Conservation (phyloP, 1,140 invertebrate species). For the Sitobion miscanthi region DNA sequence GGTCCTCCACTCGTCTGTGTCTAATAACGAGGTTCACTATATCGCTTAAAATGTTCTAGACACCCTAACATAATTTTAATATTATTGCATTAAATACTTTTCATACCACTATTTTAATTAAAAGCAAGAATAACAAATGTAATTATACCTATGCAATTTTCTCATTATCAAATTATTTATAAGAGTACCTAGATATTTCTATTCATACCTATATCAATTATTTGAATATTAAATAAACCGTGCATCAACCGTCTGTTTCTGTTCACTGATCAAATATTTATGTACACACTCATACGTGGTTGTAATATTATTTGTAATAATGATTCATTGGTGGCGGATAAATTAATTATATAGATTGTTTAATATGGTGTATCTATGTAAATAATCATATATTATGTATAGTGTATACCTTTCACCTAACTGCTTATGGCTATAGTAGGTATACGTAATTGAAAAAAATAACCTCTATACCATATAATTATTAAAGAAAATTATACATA, state of each 20-base stretch:
- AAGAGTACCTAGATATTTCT: background rate
- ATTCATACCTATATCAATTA: background rate
- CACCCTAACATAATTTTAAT: too few species aligned
- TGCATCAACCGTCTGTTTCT: background rate
- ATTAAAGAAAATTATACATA: background rate
- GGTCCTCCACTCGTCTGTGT: background rate
- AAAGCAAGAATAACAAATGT: background rate
- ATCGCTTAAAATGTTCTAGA: background rate
- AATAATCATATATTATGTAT: conserved; percentile 14
- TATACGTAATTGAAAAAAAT: conserved; percentile 1
- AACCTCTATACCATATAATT: background rate
- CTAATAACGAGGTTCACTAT: background rate
- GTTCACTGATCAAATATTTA: background rate
- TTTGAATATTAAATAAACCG: background rate
- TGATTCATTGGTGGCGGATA: background rate
- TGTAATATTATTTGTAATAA: background rate
- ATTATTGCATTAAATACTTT: background rate
- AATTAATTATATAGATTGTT: conserved; percentile 24
- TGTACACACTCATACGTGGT: background rate
- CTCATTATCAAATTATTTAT: background rate
- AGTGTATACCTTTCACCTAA: background rate
- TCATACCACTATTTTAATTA: background rate
- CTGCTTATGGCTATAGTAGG: background rate
- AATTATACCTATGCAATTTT: background rate
- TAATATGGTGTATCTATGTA: conserved; percentile 6